Conservation (phyloP, 2,113 vertebrate species). For the Sander lucioperca region DNA sequence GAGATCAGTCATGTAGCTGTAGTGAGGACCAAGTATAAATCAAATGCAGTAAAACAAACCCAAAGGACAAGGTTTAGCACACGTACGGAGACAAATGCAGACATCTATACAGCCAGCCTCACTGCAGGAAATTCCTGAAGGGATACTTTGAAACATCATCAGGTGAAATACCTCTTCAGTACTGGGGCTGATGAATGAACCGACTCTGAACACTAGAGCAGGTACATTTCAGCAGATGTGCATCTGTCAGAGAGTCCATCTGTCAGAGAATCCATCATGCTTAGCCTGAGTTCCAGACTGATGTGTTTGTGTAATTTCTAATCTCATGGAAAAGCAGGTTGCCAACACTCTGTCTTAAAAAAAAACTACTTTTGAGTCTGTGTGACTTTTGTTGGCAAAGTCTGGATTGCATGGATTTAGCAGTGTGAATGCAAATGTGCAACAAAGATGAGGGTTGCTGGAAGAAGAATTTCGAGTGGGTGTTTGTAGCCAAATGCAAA, state of each 20-base stretch:
- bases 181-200: not conserved
- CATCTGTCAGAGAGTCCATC: not conserved
- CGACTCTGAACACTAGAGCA: not conserved
- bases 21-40: not conserved
- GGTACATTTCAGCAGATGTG: conserved; percentile 1
- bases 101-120: not conserved
- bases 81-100: not conserved
- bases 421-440: not conserved
- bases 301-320: conserved; percentile 8
- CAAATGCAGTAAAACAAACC: not conserved
- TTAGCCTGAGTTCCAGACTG: conserved; percentile 15
- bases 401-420: not conserved
- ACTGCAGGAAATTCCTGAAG: not conserved
- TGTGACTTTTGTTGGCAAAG: conserved; percentile 3
- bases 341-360: not conserved
- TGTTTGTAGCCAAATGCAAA: not conserved
- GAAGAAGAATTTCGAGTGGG: too few relatives aligned
- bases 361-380: not conserved
- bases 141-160: not conserved
- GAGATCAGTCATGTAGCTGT: too few relatives aligned
- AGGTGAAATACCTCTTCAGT: not conserved
- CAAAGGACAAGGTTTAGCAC: not conserved
- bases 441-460: not conserved
- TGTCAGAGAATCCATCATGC: conserved; percentile 20
- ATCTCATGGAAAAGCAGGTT: not conserved